Base-by-base conservation (phyloP, 2,888 invertebrate species). In the Chironomus tentans region DNA sequence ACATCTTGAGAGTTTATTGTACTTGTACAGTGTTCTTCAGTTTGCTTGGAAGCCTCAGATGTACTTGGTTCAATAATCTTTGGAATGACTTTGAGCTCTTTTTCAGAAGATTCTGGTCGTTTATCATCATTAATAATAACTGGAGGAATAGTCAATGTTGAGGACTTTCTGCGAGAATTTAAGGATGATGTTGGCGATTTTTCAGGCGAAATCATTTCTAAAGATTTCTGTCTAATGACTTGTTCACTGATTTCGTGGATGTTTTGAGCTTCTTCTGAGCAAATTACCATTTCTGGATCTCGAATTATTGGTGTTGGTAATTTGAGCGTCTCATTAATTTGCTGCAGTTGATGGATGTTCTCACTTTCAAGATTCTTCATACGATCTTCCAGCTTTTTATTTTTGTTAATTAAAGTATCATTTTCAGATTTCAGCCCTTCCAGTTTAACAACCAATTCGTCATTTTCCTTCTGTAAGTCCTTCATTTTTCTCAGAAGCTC, bases 391-490 rank as follows among this genome's bases (percentile, higher is more conserved):
- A 73, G 65, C 13, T 62, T 62, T n/a, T 73, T 73, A 61, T 73
- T 73, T 62, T 73, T 73, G 38, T 65, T 65, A 12, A 73, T 61
- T 6, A 73, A 22, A 2, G 10, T 13, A 3, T 73, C 73, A 65
- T 73, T 73, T 18, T 73, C 73, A 21, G 38, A 50, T 15, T 73
- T 73, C 18, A 73, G 13, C 18, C 73, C 73, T 21, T 73, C 65
- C 4, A 73, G n/a, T 21, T 73, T 73, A 1, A 73, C 22, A 12
- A 65, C 62, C 12, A 73, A 50, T 15, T 65, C 22, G 22, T 73
- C 73, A n/a, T 73, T 73, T 46, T 73, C 73, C 13, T 73, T 62
- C 15, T 73, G 73, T 38, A 73, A 65, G 1, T 65, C 18, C 21
- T 73, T 73, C 73, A 73, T 73, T 46, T 73, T 73, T 15, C 22